Percentiles rank a stretch among this genome's conserved stretches.
Conservation (phyloP, 2,113 vertebrate species). For the Potamarius usumacintae region DNA sequence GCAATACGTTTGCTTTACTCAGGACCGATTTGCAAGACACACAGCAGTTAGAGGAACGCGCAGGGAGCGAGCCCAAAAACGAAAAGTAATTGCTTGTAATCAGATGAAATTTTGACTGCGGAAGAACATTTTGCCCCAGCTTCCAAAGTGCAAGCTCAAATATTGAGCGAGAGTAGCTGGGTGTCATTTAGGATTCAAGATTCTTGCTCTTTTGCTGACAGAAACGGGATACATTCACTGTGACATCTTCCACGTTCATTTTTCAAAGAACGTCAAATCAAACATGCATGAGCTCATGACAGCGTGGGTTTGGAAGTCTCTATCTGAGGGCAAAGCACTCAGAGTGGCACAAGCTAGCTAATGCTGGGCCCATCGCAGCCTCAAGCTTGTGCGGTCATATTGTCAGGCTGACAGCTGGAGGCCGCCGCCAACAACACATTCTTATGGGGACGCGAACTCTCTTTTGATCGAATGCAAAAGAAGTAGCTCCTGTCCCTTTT, state of each 20-base stretch:
- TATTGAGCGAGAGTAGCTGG: constrained; percentile 65
- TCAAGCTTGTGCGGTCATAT: constrained; percentile 47
- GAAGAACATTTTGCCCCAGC: constrained; percentile 72
- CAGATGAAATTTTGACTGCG: constrained; percentile 69
- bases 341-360: constrained; percentile 52
- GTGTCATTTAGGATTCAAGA: constrained; percentile 76
- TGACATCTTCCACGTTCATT: constrained; percentile 68
- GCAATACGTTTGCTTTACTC: constrained; percentile 78
- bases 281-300: constrained; percentile 73
- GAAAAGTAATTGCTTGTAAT: constrained; percentile 71
- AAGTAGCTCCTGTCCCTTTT: constrained; percentile 24
- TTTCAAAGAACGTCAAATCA: constrained; percentile 73
- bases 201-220: constrained; percentile 59
- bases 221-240: constrained; percentile 68
- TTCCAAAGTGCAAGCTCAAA: constrained; percentile 60
- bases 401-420: constrained; percentile 50
- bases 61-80: constrained; percentile 61
- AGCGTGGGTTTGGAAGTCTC: constrained; percentile 59
- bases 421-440: constrained; percentile 45
- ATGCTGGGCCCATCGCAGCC: constrained; percentile 49
- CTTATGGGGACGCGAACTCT: constrained; percentile 38
- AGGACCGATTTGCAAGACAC: constrained; percentile 75
- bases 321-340: constrained; percentile 54
- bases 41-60: constrained; percentile 54
- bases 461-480: constrained; percentile 43